These are phyloP conservation scores for Hydrophis major DNA, from an alignment of 2,797 vertebrate genomes.

Conservation along the genomic window DNA sequence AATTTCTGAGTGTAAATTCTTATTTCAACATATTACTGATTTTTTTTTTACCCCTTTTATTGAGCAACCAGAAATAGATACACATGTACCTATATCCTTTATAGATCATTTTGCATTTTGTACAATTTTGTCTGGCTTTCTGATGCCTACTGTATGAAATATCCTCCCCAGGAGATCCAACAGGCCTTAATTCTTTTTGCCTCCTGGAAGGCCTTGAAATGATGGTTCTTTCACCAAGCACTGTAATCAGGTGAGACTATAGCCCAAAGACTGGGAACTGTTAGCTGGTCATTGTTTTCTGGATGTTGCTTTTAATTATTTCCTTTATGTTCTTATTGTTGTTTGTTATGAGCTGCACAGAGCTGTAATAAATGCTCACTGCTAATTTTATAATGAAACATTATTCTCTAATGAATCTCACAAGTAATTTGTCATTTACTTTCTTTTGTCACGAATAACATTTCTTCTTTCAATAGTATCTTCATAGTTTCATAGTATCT, in stretches of 20 bases:
- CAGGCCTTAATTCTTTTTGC: background rate
- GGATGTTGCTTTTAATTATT: background rate
- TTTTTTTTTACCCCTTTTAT: background rate
- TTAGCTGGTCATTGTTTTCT: background rate
- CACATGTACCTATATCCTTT: background rate
- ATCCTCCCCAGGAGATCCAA: background rate
- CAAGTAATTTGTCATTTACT: background rate
- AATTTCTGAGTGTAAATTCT: background rate
- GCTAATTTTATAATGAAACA: background rate
- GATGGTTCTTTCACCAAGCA: background rate
- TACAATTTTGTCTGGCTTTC: background rate
- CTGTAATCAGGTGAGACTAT: background rate
- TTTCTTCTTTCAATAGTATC: background rate
- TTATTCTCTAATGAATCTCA: background rate
- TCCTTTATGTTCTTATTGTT: background rate
- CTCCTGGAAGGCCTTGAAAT: background rate
- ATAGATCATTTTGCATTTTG: background rate
- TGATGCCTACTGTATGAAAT: background rate
- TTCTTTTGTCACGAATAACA: background rate
- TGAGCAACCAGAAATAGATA: background rate
- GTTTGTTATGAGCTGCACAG: background rate
- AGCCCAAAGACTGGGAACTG: background rate
- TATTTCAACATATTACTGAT: background rate
- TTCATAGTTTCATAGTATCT: background rate
- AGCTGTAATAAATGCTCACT: background rate